These are phyloP conservation scores for Delphinapterus leucas DNA, from an alignment of 2,113 vertebrate genomes.

Conservation along the genomic window DNA sequence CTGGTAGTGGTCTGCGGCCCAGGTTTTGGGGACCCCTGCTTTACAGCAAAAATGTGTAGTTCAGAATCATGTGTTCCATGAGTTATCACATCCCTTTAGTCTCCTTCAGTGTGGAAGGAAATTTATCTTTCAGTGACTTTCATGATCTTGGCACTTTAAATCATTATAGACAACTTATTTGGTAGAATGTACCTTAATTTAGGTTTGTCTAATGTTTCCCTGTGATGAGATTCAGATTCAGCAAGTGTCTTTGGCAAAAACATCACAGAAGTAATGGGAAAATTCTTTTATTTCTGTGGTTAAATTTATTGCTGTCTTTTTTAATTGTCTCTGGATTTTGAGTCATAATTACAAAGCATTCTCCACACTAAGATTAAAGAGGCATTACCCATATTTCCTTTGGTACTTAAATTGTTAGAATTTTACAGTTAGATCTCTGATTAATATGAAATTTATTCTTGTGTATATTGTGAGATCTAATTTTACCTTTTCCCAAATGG, in stretches of 20 bases:
- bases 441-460: not conserved
- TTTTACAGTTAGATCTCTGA: not conserved
- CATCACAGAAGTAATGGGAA: not conserved
- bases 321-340: not conserved
- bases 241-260: not conserved
- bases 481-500: not conserved
- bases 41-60: not conserved
- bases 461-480: not conserved
- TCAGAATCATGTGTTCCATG: not conserved
- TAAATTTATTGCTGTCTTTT: slow-evolving; percentile 3
- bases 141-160: not conserved
- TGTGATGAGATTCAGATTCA: not conserved
- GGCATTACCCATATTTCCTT: not conserved
- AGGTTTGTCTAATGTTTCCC: not conserved
- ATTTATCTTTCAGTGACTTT: not conserved
- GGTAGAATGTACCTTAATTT: not conserved
- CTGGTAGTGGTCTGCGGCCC: too few relatives aligned
- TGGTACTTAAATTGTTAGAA: not conserved
- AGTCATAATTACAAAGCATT: not conserved
- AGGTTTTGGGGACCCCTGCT: not conserved
- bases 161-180: not conserved
- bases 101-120: not conserved
- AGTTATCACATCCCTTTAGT: not conserved
- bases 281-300: not conserved
- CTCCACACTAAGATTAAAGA: not conserved